Percentiles rank a stretch among this genome's conserved stretches.
These are phyloP conservation scores for Macrosteles quadrilineatus DNA, from an alignment of 1,140 invertebrate genomes.

Conservation along the genomic window DNA sequence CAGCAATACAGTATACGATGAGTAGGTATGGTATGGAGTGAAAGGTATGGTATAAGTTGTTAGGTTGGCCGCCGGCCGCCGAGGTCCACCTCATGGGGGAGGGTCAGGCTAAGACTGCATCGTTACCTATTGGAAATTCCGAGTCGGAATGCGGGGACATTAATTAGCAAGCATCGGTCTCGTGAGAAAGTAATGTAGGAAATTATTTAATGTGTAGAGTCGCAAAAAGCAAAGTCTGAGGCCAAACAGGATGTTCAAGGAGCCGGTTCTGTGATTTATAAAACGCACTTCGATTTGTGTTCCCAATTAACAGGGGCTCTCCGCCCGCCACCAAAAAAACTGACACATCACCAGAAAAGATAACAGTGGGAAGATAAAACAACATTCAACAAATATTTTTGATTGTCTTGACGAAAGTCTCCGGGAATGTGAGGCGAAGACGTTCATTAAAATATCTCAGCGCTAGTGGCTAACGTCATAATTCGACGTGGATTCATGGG, in stretches of 20 bases:
- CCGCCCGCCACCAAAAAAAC: slow-evolving; percentile 6
- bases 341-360: slow-evolving; percentile 5
- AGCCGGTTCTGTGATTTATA: slow-evolving; percentile 14
- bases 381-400: neutral
- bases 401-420: neutral
- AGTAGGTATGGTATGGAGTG: too few species aligned
- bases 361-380: slow-evolving; percentile 6
- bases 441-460: slow-evolving; percentile 10
- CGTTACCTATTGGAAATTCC: slow-evolving; percentile 12
- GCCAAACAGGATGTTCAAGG: neutral
- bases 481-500: neutral
- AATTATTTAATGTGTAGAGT: slow-evolving; percentile 17
- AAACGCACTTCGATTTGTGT: slow-evolving; percentile 13
- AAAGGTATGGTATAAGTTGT: too few species aligned
- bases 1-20: too few species aligned
- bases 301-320: slow-evolving; percentile 2
- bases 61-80: too few species aligned
- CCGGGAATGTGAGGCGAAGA: neutral
- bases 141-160: slow-evolving; percentile 4
- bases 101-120: too few species aligned
- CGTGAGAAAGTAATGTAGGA: slow-evolving; percentile 16
- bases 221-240: slow-evolving; percentile 9
- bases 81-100: too few species aligned
- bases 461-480: neutral
- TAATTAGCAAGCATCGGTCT: slow-evolving; percentile 12